These are phyloP conservation scores for Nasonia giraulti DNA, from an alignment of 1,140 invertebrate species.

Conservation along the genomic window DNA sequence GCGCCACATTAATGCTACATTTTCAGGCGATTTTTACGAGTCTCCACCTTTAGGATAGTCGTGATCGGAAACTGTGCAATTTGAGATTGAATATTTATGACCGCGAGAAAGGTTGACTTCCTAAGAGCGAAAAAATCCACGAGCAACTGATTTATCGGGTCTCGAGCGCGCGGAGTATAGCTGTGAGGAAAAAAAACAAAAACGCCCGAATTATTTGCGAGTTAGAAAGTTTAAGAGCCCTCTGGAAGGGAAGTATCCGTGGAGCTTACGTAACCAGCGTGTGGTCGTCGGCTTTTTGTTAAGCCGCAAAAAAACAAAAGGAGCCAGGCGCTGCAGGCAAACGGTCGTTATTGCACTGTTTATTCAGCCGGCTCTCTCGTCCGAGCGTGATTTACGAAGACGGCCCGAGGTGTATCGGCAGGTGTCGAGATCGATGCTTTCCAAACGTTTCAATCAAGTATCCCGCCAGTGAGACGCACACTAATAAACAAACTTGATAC, in stretches of 20 bases:
- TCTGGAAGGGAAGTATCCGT: background rate
- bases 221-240: conserved; percentile 23
- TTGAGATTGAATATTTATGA: conserved; percentile 8
- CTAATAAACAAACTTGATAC: too few species aligned
- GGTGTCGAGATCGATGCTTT: too few species aligned
- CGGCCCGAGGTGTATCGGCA: background rate
- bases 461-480: too few species aligned
- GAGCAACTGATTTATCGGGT: background rate
- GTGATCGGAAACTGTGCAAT: background rate
- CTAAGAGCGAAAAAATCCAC: background rate
- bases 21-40: too few species aligned
- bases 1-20: too few species aligned
- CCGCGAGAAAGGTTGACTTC: background rate
- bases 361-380: background rate
- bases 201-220: conserved; percentile 12
- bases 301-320: background rate
- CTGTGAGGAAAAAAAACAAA: background rate
- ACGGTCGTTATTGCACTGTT: background rate
- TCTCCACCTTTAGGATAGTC: too few species aligned
- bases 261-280: background rate
- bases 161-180: background rate
- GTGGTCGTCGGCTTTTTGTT: background rate
- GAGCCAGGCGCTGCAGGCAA: background rate
- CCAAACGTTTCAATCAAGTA: too few species aligned
- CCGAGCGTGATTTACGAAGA: background rate